These are phyloP conservation scores for Myoxocephalus aenaeus DNA, from an alignment of 2,797 vertebrate genomes.

Conservation along the genomic window DNA sequence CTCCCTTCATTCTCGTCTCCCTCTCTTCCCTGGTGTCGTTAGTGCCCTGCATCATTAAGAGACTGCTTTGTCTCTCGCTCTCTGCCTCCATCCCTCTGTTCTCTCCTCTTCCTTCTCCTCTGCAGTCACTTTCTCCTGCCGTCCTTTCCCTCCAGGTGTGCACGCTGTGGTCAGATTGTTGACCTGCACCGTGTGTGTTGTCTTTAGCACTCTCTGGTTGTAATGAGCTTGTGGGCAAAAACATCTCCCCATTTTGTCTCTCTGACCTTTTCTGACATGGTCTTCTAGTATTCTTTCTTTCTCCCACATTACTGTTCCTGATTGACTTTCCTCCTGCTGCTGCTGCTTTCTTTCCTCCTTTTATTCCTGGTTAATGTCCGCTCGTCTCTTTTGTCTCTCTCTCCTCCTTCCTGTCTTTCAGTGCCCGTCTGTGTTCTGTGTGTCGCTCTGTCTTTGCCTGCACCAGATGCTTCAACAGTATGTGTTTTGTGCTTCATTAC, in stretches of 20 bases:
- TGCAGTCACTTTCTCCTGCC: constrained; percentile 44
- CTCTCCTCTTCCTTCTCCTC: constrained; percentile 23
- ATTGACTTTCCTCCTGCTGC: background rate
- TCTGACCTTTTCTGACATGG: constrained; percentile 13
- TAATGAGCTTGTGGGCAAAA: constrained; percentile 58
- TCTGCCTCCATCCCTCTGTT: constrained; percentile 27
- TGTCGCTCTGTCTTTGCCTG: constrained; percentile 45
- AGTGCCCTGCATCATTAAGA: constrained; percentile 66
- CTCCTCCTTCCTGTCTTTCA: constrained; percentile 2
- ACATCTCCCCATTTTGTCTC: constrained; percentile 45
- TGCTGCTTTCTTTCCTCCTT: background rate
- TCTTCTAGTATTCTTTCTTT: background rate
- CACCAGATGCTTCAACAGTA: constrained; percentile 80
- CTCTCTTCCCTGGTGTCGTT: constrained; percentile 39
- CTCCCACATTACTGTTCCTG: background rate
- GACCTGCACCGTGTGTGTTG: constrained; percentile 58
- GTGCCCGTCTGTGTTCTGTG: constrained; percentile 33
- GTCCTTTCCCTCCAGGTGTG: constrained; percentile 47
- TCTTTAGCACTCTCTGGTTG: constrained; percentile 49
- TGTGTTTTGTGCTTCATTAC: constrained; percentile 78
- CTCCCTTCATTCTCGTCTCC: constrained; percentile 1
- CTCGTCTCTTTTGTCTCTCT: background rate
- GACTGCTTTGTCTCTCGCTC: constrained; percentile 36
- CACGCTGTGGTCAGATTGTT: constrained; percentile 58
- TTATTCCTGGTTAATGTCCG: background rate